Evolutionary conservation across 2,797 vertebrate species (phyloP).

Genomic region (Diplodus sargus): DNA sequence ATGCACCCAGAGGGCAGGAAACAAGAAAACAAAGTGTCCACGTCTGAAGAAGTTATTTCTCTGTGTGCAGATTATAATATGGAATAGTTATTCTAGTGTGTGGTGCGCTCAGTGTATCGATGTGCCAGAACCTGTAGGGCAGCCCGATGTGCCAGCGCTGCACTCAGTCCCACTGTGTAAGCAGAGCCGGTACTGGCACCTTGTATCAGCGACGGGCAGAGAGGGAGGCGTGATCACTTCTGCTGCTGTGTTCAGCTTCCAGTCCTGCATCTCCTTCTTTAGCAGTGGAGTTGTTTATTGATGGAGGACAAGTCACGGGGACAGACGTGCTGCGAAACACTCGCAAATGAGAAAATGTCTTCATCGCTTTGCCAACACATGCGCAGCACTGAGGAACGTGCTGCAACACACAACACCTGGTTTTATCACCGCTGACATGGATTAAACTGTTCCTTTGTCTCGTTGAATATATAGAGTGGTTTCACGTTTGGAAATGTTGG

Average conservation of each 20-base stretch:
- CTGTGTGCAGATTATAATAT: neutral
- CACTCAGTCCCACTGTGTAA: slow-evolving; percentile 47
- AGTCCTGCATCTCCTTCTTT: slow-evolving; percentile 16
- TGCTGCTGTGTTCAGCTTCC: slow-evolving; percentile 22
- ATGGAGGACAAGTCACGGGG: slow-evolving; percentile 9
- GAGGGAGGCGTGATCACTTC: neutral
- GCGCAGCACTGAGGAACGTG: too few relatives aligned
- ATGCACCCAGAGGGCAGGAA: slow-evolving; percentile 11
- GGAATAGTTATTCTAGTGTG: neutral
- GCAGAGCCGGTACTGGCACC: slow-evolving; percentile 43
- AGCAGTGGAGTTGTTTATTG: slow-evolving; percentile 27
- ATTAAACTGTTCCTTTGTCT: too few relatives aligned
- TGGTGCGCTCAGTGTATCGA: slow-evolving; percentile 37
- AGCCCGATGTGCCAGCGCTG: slow-evolving; percentile 31
- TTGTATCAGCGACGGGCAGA: slow-evolving; percentile 10
- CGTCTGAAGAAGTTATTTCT: slow-evolving; percentile 3
- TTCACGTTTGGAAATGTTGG: too few relatives aligned
- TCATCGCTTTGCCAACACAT: too few relatives aligned
- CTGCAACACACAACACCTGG: too few relatives aligned
- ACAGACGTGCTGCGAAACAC: too few relatives aligned
- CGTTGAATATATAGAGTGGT: too few relatives aligned
- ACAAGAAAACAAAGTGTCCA: neutral
- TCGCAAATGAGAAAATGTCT: too few relatives aligned
- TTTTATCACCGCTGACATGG: too few relatives aligned
- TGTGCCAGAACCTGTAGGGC: slow-evolving; percentile 30